Evolutionary conservation across 2,888 invertebrate species (phyloP).

Genomic region (Metalampra italica): DNA sequence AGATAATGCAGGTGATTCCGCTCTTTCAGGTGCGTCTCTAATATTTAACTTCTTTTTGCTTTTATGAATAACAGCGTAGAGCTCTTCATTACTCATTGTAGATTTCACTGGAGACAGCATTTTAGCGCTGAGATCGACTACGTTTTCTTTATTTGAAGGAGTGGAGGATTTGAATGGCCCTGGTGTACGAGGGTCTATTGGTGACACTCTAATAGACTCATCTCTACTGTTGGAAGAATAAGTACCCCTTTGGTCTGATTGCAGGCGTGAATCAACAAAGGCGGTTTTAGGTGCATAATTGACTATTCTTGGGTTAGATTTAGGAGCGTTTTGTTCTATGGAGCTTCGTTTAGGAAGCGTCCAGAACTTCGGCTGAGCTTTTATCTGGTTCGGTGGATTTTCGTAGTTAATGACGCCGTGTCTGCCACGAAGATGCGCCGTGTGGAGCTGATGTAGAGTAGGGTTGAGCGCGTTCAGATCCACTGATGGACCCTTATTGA

Average conservation of each 20-base stretch:
- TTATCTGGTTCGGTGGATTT: slow-evolving; percentile 33
- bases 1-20: slow-evolving; percentile 67
- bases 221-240: slow-evolving; percentile 27
- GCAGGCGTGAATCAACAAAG: slow-evolving; percentile 23
- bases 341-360: slow-evolving; percentile 72
- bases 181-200: slow-evolving; percentile 81
- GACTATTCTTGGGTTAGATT: slow-evolving; percentile 27
- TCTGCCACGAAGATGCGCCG: slow-evolving; percentile 55
- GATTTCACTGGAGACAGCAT: slow-evolving; percentile 83
- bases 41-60: slow-evolving; percentile 86
- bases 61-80: slow-evolving; percentile 87
- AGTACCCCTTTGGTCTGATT: slow-evolving; percentile 19
- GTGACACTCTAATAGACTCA: slow-evolving; percentile 80
- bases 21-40: slow-evolving; percentile 71
- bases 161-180: slow-evolving; percentile 83
- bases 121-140: slow-evolving; percentile 69
- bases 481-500: slow-evolving; percentile 40
- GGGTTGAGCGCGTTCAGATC: slow-evolving; percentile 51
- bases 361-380: slow-evolving; percentile 76
- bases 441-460: slow-evolving; percentile 46
- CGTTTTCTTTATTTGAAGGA: slow-evolving; percentile 77
- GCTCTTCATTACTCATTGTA: slow-evolving; percentile 87
- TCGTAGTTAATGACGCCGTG: slow-evolving; percentile 55
- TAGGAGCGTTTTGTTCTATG: slow-evolving; percentile 31
- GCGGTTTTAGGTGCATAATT: slow-evolving; percentile 35